phyloP scores from a whole-genome alignment of 2,113 vertebrate species.

The Aplodontia rufa region DNA sequence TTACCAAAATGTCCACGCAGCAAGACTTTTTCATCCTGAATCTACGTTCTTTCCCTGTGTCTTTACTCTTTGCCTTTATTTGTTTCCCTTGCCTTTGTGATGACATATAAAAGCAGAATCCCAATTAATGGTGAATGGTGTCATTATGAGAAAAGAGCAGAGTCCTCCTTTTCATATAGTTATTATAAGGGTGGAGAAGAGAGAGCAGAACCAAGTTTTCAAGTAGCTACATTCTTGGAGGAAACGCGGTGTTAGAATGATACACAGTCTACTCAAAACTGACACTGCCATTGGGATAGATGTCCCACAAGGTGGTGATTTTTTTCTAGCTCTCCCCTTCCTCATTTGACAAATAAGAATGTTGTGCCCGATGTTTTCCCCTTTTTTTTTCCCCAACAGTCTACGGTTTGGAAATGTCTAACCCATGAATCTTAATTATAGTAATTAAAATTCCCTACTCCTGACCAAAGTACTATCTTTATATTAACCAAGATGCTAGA shows the following conservation, averaged over 20 bases:
- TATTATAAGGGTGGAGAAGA: neutral
- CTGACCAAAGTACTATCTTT: constrained; percentile 42
- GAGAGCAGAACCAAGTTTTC: neutral
- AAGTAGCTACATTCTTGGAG: neutral
- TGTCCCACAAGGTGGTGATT: neutral
- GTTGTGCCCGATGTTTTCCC: neutral
- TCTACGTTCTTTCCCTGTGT: neutral
- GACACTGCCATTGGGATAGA: neutral
- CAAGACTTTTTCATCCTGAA: neutral
- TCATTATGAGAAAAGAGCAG: neutral
- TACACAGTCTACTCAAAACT: neutral
- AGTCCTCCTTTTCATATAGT: neutral
- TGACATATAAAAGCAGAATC: neutral
- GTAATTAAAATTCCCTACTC: constrained; percentile 43
- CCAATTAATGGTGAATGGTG: neutral
- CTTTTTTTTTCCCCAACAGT: neutral
- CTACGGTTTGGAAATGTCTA: constrained; percentile 35
- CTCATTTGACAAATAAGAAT: constrained; percentile 44
- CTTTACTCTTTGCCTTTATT: neutral
- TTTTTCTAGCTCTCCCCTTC: neutral
- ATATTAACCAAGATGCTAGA: constrained; percentile 38
- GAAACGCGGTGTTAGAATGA: neutral
- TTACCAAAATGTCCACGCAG: neutral
- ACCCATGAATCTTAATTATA: constrained; percentile 26
- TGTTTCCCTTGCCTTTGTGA: neutral